A percentile compares a stretch with the other conserved stretches of the same genome.
Evolutionary conservation across 2,113 vertebrate genomes (phyloP).

Genomic region (Mugil cephalus): DNA sequence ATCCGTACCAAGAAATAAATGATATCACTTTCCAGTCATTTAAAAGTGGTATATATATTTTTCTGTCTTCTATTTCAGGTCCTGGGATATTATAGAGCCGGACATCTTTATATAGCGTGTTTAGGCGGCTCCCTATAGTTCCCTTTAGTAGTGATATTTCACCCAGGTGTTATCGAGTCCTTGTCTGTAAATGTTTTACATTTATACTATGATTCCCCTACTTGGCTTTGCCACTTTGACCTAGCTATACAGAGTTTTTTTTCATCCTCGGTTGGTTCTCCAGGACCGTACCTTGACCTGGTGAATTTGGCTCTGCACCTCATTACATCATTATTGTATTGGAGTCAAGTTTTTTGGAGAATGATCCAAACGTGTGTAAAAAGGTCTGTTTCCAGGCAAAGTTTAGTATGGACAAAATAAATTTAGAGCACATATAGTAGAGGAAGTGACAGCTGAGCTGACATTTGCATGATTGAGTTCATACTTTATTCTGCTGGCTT

Average conservation of each 20-base stretch:
- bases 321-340: neutral
- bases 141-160: neutral
- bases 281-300: neutral
- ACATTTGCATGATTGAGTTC: neutral
- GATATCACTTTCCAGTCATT: no score
- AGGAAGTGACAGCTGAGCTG: neutral
- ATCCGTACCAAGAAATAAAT: no score
- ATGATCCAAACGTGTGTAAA: neutral
- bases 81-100: no score
- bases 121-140: neutral
- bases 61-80: no score
- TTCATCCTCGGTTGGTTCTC: neutral
- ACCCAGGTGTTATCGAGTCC: neutral
- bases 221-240: neutral
- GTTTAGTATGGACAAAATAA: neutral
- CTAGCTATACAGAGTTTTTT: neutral
- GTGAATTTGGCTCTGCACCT: neutral
- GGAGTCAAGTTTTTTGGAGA: neutral
- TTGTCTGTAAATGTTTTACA: slow-evolving; percentile 4
- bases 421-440: neutral
- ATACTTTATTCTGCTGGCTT: neutral
- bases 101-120: no score
- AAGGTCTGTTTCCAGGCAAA: neutral
- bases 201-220: neutral
- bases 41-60: no score